A percentile compares a stretch with the other conserved stretches of the same genome.
Conservation (phyloP, 2,888 invertebrate genomes). For the Entomobrya proxima region DNA sequence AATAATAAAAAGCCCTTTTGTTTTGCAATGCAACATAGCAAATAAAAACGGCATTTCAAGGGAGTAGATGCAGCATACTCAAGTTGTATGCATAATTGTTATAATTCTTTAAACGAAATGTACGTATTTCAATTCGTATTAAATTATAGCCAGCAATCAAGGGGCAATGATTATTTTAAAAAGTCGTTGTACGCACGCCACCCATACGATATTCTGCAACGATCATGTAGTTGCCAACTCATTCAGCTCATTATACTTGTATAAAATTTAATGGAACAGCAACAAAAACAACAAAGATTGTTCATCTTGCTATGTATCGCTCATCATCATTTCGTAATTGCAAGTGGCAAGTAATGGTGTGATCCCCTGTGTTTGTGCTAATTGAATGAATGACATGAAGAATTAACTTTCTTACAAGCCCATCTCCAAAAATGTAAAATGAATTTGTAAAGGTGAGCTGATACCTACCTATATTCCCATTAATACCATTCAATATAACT, state of each 20-base stretch:
- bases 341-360: conserved; percentile 6
- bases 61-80: neutral
- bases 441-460: neutral
- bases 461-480: neutral
- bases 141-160: neutral
- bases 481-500: neutral
- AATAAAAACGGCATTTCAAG: neutral
- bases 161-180: neutral
- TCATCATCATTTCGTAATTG: conserved; percentile 55
- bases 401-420: conserved; percentile 51
- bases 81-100: no score
- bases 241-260: conserved; percentile 33
- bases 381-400: conserved; percentile 64
- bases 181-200: conserved; percentile 12
- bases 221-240: conserved; percentile 42
- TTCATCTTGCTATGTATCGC: conserved; percentile 7
- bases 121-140: neutral
- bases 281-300: neutral
- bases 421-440: conserved; percentile 39
- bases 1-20: conserved; percentile 19
- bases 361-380: conserved; percentile 48
- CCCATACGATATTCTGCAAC: conserved; percentile 43
- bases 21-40: conserved; percentile 43
- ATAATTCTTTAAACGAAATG: no score
- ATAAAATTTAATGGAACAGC: conserved; percentile 3